Percentiles rank a stretch among this genome's conserved stretches.
phyloP scores from a whole-genome alignment of 1,140 invertebrate genomes.

The Oreohelix idahoensis region DNA sequence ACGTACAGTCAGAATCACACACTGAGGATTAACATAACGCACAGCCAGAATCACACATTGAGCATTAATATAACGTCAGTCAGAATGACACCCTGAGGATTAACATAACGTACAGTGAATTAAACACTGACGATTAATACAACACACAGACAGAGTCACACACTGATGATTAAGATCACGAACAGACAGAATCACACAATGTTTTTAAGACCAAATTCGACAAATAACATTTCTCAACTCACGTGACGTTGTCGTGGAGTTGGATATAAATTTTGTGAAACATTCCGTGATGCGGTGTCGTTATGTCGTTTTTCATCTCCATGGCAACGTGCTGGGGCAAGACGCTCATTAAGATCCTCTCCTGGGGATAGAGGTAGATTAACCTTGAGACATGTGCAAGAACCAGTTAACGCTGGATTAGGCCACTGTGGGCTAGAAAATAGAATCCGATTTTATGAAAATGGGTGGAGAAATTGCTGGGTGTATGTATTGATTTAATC shows the following conservation, averaged over 20 bases:
- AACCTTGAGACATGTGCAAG: too few relatives aligned
- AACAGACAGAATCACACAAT: too few relatives aligned
- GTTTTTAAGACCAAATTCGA: too few relatives aligned
- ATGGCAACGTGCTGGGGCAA: slow-evolving; percentile 94
- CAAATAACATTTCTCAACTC: slow-evolving; percentile 59
- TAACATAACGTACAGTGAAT: too few relatives aligned
- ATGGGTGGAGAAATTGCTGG: not conserved
- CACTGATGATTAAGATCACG: too few relatives aligned
- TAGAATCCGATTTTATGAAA: not conserved
- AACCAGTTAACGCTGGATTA: not conserved
- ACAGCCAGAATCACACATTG: too few relatives aligned
- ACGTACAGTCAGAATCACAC: too few relatives aligned
- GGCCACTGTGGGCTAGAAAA: not conserved
- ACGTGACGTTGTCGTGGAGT: slow-evolving; percentile 95
- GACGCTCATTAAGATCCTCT: slow-evolving; percentile 89
- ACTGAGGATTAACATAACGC: too few relatives aligned
- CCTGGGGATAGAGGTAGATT: slow-evolving; percentile 77
- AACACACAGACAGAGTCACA: too few relatives aligned
- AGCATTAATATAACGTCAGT: too few relatives aligned
- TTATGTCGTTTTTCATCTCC: slow-evolving; percentile 95
- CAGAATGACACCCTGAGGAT: too few relatives aligned
- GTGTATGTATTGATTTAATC: not conserved
- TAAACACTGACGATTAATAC: too few relatives aligned
- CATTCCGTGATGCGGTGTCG: slow-evolving; percentile 89
- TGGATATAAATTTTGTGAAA: slow-evolving; percentile 98